Base-by-base conservation (phyloP, 2,113 vertebrate species). In the Thalassarche chlororhynchos region DNA sequence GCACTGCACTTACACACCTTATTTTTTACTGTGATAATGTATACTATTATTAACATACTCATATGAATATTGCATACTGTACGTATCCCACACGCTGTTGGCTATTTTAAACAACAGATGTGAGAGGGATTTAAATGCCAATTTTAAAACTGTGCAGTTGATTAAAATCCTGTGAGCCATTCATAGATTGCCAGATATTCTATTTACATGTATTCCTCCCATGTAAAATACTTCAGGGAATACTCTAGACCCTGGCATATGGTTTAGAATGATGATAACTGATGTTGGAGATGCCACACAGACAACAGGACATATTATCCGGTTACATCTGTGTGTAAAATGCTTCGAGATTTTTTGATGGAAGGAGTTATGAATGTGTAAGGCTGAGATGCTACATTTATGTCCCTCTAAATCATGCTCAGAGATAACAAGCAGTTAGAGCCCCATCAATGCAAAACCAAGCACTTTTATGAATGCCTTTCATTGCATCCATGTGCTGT, bases 181-280 rank as follows among this genome's bases (percentile, higher is more conserved):
- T 97, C 96, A 95, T 85, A 97, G 84, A 88, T 93, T 90, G 96
- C 91, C 94, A 96, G 93, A 96, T 96, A 97, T 58, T 96, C 91
- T 95, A 95, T 94, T 96, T 83, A 94, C 91, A 96, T 87, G 84
- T 93, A 96, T 91, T 94, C 78, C 66, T 94, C 84, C 75, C 23
- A 74, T 96, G 82, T 81, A 91, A 96, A 96, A 97, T 95, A 88
- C 91, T 96, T 90, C 70, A 95, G 93, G 91, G 96, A 97, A 95
- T 96, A 96, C 91, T 93, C 89, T 74, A 89, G 95, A 85, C 81
- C 89, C 78, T 66, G 87, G 75, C 87, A 94, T 91, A 96, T 74
- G 95, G 91, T 90, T 94, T 65, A 95, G 94, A 94, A 96, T 58
- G 89, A 94, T 84, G 94, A 88, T 78, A 93, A 84, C 95, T 13